A percentile compares a stretch with the other conserved stretches of the same genome.
Conservation (phyloP, 2,113 vertebrate genomes). For the Xenopus tropicalis region UCB_Xtro_10.0 CM004444.2:133443501-133444000, state of each 20-base stretch:
- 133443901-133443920: slow-evolving; percentile 15
- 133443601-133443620: too few species aligned
- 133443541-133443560: too few species aligned
- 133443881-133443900: slow-evolving; percentile 2
- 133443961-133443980: too few species aligned
- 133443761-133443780: slow-evolving; percentile 4
- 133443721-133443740: slow-evolving; percentile 5
- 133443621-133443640: too few species aligned
- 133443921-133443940: background rate
- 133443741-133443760: slow-evolving; percentile 26
- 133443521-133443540: too few species aligned
- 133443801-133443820: slow-evolving; percentile 28
- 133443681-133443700: background rate
- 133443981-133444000: too few species aligned
- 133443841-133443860: slow-evolving; percentile 27
- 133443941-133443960: too few species aligned
- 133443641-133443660: too few species aligned
- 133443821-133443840: slow-evolving; percentile 16
- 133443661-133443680: too few species aligned
- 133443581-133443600: too few species aligned
- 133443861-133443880: slow-evolving; percentile 13
- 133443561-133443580: too few species aligned
- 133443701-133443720: background rate
- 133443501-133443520: too few species aligned
- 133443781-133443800: slow-evolving; percentile 5